Evolutionary conservation across 2,888 invertebrate genomes (phyloP).

Genomic region (Polymixis lichenea): DNA sequence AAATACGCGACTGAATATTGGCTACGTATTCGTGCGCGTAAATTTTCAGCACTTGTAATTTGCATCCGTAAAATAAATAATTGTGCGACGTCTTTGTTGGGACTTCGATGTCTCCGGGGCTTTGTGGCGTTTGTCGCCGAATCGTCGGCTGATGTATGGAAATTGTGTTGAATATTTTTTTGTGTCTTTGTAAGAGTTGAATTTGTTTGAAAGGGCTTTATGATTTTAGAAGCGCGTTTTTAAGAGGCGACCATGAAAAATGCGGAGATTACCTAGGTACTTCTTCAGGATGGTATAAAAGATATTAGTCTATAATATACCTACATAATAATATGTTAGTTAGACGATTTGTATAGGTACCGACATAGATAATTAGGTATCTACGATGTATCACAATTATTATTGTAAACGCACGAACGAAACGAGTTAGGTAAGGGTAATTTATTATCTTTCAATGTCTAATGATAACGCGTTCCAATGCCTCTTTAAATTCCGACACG

Average conservation of each 20-base stretch:
- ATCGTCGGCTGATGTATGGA: conserved; percentile 56
- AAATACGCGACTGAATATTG: conserved; percentile 77
- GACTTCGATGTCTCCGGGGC: conserved; percentile 58
- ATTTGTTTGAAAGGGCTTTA: conserved; percentile 37
- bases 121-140: conserved; percentile 45
- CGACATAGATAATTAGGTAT: background rate
- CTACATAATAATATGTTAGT: background rate
- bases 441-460: too few relatives aligned
- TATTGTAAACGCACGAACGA: too few relatives aligned
- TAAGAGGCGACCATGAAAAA: background rate
- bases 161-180: conserved; percentile 53
- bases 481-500: too few relatives aligned
- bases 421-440: too few relatives aligned
- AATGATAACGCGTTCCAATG: too few relatives aligned
- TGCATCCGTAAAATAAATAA: conserved; percentile 83
- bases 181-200: conserved; percentile 27
- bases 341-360: background rate
- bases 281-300: background rate
- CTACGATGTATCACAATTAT: background rate
- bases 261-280: conserved; percentile 6
- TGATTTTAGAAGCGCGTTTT: conserved; percentile 32
- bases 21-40: conserved; percentile 76
- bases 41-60: conserved; percentile 78
- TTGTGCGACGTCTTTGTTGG: conserved; percentile 72
- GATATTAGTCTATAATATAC: background rate